A percentile compares a stretch with the other conserved stretches of the same genome.
These are phyloP conservation scores for Plebejus argus DNA, from an alignment of 2,888 invertebrate species.

Conservation along the genomic window DNA sequence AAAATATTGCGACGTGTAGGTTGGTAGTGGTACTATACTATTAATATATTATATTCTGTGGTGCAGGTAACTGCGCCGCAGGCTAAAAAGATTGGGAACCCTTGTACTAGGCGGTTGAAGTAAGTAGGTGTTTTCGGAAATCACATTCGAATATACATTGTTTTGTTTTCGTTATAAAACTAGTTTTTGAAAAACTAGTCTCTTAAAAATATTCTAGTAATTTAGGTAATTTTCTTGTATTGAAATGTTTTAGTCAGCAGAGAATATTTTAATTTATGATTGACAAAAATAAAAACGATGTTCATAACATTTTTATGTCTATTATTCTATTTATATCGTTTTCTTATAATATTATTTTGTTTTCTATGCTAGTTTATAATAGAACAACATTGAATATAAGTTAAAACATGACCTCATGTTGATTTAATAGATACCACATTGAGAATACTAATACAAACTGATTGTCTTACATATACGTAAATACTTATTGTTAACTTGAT, in stretches of 20 bases:
- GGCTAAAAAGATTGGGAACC: too few species aligned
- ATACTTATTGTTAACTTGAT: neutral
- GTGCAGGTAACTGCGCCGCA: too few species aligned
- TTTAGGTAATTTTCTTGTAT: neutral
- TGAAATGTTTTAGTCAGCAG: neutral
- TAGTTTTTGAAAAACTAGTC: neutral
- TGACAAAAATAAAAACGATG: neutral
- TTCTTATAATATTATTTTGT: too few species aligned
- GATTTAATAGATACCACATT: conserved; percentile 32
- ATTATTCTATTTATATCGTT: too few species aligned
- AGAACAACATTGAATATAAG: conserved; percentile 24
- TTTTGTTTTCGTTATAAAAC: neutral
- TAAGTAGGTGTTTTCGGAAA: too few species aligned
- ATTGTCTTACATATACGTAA: conserved; percentile 13
- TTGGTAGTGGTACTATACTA: too few species aligned
- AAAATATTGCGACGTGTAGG: too few species aligned
- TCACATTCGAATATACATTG: neutral
- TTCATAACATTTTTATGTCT: too few species aligned
- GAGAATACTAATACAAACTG: conserved; percentile 35
- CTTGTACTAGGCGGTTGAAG: too few species aligned
- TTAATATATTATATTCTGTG: too few species aligned
- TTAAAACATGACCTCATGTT: conserved; percentile 36
- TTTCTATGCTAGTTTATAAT: neutral
- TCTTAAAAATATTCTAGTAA: neutral
- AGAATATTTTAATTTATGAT: neutral